Percentiles rank a stretch among this genome's conserved stretches.
These are phyloP conservation scores for Chiloscyllium plagiosum DNA, from an alignment of 2,113 vertebrate species.

Conservation along the genomic window DNA sequence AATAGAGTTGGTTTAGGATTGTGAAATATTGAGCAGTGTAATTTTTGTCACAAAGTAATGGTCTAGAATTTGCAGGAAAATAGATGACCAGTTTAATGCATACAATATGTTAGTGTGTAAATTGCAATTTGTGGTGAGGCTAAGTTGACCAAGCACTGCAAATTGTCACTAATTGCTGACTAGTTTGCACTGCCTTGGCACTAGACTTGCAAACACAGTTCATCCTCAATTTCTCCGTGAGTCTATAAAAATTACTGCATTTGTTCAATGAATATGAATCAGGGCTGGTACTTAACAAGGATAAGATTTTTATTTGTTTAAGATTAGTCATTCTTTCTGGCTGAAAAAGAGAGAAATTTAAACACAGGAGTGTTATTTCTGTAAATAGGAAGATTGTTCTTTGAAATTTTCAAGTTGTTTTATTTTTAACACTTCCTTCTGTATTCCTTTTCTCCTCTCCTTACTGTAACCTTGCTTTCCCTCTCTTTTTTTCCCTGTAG, in stretches of 20 bases:
- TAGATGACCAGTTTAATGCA: no score
- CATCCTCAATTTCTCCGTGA: neutral
- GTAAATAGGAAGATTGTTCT: neutral
- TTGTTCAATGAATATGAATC: neutral
- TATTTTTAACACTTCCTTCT: neutral
- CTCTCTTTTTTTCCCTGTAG: neutral
- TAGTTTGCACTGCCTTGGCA: neutral
- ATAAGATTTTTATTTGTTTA: neutral
- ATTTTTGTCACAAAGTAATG: neutral
- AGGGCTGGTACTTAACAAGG: neutral
- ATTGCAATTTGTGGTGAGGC: no score
- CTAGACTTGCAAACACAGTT: neutral
- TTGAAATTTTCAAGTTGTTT: neutral
- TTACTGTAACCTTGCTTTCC: neutral
- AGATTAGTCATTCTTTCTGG: neutral
- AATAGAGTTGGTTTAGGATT: neutral
- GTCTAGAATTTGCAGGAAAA: neutral
- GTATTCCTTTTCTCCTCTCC: neutral
- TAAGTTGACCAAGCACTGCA: no score
- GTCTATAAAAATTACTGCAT: neutral
- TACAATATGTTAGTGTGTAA: no score
- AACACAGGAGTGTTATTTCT: neutral
- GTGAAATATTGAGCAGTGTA: neutral
- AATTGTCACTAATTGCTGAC: neutral
- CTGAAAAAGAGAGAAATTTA: neutral